phyloP scores from a whole-genome alignment of 2,113 vertebrate genomes.

The Redunca redunca region DNA sequence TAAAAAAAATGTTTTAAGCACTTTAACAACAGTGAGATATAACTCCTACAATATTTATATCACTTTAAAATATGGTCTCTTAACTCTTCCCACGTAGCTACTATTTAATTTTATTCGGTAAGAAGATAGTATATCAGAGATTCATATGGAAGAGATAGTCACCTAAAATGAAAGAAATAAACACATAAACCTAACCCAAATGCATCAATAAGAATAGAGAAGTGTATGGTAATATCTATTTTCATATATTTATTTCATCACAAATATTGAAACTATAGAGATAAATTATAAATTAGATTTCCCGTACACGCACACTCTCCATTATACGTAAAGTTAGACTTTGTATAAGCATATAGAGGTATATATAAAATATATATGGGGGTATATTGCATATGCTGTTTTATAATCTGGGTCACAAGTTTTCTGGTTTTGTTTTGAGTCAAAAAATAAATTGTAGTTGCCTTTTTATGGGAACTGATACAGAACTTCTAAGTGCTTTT shows the following conservation, averaged over 20 bases:
- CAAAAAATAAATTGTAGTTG: not conserved
- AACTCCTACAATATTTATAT: not conserved
- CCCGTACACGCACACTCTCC: accelerated
- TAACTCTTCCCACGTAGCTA: not conserved
- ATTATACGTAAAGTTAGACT: not conserved
- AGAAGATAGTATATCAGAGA: not conserved
- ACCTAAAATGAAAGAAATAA: not conserved
- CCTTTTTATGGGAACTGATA: not conserved
- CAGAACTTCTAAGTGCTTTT: not conserved
- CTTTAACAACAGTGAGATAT: not conserved
- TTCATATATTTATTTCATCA: not conserved
- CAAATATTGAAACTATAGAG: not conserved
- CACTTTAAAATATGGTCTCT: not conserved
- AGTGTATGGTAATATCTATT: not conserved
- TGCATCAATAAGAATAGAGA: not conserved
- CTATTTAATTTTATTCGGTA: not conserved
- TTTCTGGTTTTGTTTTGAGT: not conserved
- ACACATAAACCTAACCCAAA: not conserved
- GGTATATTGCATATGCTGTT: not conserved
- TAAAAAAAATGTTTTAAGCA: not conserved
- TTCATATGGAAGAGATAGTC: not conserved
- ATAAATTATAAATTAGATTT: not conserved
- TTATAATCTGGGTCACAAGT: not conserved
- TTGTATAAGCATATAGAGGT: not conserved
- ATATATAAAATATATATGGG: not conserved